Evolutionary conservation across 1,140 invertebrate genomes (phyloP).

Genomic region (Episyrphus balteatus): DNA sequence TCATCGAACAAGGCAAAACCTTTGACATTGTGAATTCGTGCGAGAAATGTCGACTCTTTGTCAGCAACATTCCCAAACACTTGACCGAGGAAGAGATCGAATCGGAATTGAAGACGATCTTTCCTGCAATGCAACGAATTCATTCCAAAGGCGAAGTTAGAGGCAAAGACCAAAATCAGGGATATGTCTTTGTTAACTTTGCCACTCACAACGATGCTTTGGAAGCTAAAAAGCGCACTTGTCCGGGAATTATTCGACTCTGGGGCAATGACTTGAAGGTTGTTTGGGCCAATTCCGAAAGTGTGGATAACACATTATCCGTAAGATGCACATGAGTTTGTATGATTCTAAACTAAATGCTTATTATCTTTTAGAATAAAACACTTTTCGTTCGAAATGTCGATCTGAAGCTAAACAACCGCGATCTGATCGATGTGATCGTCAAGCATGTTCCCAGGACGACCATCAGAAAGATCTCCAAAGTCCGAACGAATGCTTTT

Average conservation of each 20-base stretch:
- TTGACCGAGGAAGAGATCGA: slow-evolving; percentile 8
- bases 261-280: slow-evolving; percentile 10
- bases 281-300: slow-evolving; percentile 11
- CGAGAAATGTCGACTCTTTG: slow-evolving; percentile 10
- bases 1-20: slow-evolving; percentile 5
- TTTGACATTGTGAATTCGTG: slow-evolving; percentile 8
- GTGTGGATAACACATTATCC: not conserved
- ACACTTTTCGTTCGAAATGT: slow-evolving; percentile 11
- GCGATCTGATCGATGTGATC: slow-evolving; percentile 6
- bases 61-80: slow-evolving; percentile 10
- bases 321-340: too few relatives aligned
- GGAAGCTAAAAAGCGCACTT: slow-evolving; percentile 8
- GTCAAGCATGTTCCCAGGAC: slow-evolving; percentile 3
- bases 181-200: slow-evolving; percentile 10
- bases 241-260: slow-evolving; percentile 6
- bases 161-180: slow-evolving; percentile 4
- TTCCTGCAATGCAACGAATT: slow-evolving; percentile 6
- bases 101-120: slow-evolving; percentile 2
- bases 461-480: slow-evolving; percentile 8
- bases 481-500: slow-evolving; percentile 7
- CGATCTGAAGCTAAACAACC: slow-evolving; percentile 5
- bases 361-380: slow-evolving; percentile 6
- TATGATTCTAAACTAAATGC: not conserved
- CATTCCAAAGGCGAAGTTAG: not conserved
- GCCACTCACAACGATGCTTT: slow-evolving; percentile 8